Evolutionary conservation across 2,113 vertebrate genomes (phyloP).

Genomic region (Crotalus tigris): DNA sequence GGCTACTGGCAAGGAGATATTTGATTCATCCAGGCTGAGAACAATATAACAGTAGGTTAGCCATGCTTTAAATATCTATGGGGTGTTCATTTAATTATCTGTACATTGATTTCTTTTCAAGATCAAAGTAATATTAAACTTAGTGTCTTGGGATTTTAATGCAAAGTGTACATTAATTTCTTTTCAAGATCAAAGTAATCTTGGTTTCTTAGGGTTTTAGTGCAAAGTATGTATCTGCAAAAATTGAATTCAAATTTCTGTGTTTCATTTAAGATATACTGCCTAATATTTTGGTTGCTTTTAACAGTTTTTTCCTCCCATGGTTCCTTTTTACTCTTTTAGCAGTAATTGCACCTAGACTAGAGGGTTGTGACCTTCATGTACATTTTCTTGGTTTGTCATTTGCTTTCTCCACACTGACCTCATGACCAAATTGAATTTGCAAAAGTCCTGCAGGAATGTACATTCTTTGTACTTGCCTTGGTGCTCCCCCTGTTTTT

Average conservation of each 20-base stretch:
- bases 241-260: not conserved
- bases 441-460: not conserved
- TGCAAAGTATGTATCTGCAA: not conserved
- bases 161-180: not conserved
- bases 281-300: not conserved
- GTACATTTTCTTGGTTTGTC: not conserved
- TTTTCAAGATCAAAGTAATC: not conserved
- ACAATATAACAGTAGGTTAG: not conserved
- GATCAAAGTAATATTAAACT: not conserved
- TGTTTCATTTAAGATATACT: not conserved
- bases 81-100: not conserved
- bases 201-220: not conserved
- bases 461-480: not conserved
- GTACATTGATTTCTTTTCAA: not conserved
- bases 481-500: not conserved
- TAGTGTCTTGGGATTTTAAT: not conserved
- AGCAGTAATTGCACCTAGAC: not conserved
- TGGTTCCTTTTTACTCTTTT: not conserved
- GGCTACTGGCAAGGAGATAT: not conserved
- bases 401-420: not conserved
- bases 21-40: not conserved
- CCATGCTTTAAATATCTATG: not conserved
- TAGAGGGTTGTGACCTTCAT: not conserved
- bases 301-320: not conserved
- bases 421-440: not conserved